phyloP scores from a whole-genome alignment of 2,113 vertebrate species.

The Entelurus aequoreus region DNA sequence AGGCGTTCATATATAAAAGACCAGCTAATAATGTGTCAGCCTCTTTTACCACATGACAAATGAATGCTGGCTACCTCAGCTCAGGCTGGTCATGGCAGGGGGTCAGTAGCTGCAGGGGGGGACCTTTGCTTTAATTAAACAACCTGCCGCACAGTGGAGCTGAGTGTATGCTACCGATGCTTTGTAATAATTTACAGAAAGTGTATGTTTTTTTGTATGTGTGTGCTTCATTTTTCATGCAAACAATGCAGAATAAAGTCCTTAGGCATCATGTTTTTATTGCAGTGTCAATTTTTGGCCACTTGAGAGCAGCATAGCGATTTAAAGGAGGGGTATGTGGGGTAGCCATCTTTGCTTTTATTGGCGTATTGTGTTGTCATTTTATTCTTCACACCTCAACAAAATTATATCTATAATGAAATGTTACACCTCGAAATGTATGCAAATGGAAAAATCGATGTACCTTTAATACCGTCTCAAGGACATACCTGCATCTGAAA shows the following conservation, averaged over 20 bases:
- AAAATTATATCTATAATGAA: neutral
- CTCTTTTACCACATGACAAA: slow-evolving; percentile 39
- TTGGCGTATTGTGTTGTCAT: slow-evolving; percentile 19
- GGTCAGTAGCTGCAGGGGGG: slow-evolving; percentile 50
- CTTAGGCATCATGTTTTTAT: neutral
- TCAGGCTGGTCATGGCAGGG: slow-evolving; percentile 36
- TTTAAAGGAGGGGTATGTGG: slow-evolving; percentile 13
- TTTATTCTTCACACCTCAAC: neutral
- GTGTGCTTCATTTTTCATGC: neutral
- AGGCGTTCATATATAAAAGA: slow-evolving; percentile 45
- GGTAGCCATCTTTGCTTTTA: slow-evolving; percentile 41
- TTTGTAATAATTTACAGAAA: neutral
- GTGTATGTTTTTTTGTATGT: too few relatives aligned
- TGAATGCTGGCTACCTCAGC: slow-evolving; percentile 39
- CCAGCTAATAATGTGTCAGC: slow-evolving; percentile 57
- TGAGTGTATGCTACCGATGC: slow-evolving; percentile 8
- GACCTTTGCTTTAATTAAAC: slow-evolving; percentile 59
- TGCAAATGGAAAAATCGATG: slow-evolving; percentile 4
- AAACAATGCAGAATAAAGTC: neutral
- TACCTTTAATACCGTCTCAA: slow-evolving; percentile 2
- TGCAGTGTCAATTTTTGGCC: slow-evolving; percentile 22
- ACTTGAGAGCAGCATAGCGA: slow-evolving; percentile 58
- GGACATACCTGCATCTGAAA: slow-evolving; percentile 8
- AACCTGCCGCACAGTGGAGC: slow-evolving; percentile 36
- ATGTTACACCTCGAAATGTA: neutral